Conservation (phyloP, 2,797 vertebrate genomes). For the Poeciliopsis paucimaculata region DNA sequence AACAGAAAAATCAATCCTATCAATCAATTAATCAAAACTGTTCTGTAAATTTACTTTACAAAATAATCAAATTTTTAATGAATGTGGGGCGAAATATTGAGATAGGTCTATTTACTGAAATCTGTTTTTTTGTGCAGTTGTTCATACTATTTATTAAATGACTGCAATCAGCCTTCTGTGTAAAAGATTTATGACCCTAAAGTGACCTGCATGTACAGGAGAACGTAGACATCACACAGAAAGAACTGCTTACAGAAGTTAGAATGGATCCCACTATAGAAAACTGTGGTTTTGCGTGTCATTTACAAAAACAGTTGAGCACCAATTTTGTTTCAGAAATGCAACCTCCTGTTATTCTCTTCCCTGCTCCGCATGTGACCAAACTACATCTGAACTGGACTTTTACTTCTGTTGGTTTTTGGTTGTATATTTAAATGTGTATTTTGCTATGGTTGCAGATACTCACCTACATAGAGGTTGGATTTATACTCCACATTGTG, state of each 20-base stretch:
- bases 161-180: too few relatives aligned
- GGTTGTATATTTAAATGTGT: not conserved
- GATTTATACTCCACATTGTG: constrained; percentile 97
- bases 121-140: too few relatives aligned
- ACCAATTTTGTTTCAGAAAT: not conserved
- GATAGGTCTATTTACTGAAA: too few relatives aligned
- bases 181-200: too few relatives aligned
- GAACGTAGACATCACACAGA: too few relatives aligned
- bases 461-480: constrained; percentile 89
- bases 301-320: not conserved
- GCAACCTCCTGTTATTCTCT: not conserved
- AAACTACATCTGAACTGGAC: not conserved
- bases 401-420: not conserved
- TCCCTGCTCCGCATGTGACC: not conserved
- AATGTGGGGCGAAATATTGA: too few relatives aligned
- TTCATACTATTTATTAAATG: too few relatives aligned
- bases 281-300: not conserved
- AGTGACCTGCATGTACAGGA: too few relatives aligned
- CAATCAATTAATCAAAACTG: too few relatives aligned
- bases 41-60: not conserved
- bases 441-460: constrained; percentile 1
- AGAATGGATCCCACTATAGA: too few relatives aligned
- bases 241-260: too few relatives aligned
- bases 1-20: not conserved
- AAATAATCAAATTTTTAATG: not conserved